Percentiles rank a stretch among this genome's conserved stretches.
Conservation (phyloP, 2,888 invertebrate species). For the Rapana venosa region DNA sequence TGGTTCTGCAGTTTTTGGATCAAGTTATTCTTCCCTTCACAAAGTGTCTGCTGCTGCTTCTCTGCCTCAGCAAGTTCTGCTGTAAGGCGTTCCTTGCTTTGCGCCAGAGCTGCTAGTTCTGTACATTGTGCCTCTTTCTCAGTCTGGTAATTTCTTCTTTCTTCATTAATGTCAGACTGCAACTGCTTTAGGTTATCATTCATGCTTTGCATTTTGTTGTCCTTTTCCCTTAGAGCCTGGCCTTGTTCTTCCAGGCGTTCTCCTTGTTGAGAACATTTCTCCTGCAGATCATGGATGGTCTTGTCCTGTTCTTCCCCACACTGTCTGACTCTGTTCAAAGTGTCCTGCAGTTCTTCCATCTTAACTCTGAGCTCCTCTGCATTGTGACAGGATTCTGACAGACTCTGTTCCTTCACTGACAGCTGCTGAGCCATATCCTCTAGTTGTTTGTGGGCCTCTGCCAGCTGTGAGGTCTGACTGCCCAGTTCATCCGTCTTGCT, state of each 20-base stretch:
- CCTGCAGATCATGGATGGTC: conserved; percentile 21
- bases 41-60: conserved; percentile 23
- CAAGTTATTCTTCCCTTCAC: not conserved
- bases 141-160: conserved; percentile 28
- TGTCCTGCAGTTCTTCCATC: not conserved
- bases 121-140: conserved; percentile 39
- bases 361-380: conserved; percentile 30
- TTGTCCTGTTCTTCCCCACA: conserved; percentile 33
- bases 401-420: conserved; percentile 25
- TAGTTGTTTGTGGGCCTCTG: conserved; percentile 33
- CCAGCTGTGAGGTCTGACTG: conserved; percentile 22
- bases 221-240: not conserved
- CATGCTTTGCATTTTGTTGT: conserved; percentile 26
- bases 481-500: conserved; percentile 7
- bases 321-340: not conserved
- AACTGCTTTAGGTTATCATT: conserved; percentile 37
- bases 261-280: conserved; percentile 15
- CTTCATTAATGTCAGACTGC: conserved; percentile 38
- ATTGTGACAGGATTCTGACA: conserved; percentile 38
- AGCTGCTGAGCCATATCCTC: conserved; percentile 36
- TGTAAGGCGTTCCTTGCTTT: conserved; percentile 19
- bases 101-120: conserved; percentile 5
- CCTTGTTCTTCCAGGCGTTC: conserved; percentile 30
- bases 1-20: not conserved
- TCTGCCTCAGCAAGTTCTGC: conserved; percentile 13